phyloP scores from a whole-genome alignment of 92 coral and sea anemone species.

The Palythoa heliodiscus region DNA sequence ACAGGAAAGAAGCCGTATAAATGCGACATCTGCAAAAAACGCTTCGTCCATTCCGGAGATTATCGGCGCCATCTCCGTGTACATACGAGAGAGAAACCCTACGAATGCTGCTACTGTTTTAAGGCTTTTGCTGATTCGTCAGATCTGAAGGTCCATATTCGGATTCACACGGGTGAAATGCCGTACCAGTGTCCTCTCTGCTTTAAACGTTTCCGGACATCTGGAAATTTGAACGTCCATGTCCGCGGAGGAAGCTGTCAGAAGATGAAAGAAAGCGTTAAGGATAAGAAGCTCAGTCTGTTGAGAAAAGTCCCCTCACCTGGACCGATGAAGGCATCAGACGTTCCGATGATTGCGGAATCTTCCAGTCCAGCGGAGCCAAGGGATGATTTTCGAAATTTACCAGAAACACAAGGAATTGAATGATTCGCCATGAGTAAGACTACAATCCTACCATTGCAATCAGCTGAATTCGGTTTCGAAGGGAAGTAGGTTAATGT shows the following conservation, averaged over 20 bases:
- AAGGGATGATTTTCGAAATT: background rate
- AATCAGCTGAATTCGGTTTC: background rate
- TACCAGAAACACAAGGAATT: background rate
- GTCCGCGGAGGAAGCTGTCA: slow-evolving; percentile 44
- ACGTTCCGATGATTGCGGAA: slow-evolving; percentile 5
- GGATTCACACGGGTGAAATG: slow-evolving; percentile 46
- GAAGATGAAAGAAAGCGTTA: slow-evolving; percentile 17
- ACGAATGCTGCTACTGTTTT: slow-evolving; percentile 43
- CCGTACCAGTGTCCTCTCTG: slow-evolving; percentile 43
- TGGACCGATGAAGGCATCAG: background rate
- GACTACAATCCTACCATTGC: background rate
- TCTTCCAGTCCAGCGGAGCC: background rate
- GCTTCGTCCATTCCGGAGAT: slow-evolving; percentile 42
- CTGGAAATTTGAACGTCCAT: slow-evolving; percentile 40
- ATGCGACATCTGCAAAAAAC: slow-evolving; percentile 39
- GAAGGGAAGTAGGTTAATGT: slow-evolving; percentile 24
- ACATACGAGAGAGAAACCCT: slow-evolving; percentile 39
- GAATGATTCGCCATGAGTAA: background rate
- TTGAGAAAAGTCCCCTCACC: background rate
- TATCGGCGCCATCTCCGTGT: slow-evolving; percentile 37
- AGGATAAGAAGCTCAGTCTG: slow-evolving; percentile 6
- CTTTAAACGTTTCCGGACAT: slow-evolving; percentile 42
- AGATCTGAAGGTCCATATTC: slow-evolving; percentile 39
- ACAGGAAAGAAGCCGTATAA: slow-evolving; percentile 43
- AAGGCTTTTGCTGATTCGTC: slow-evolving; percentile 45